Evolutionary conservation across 2,797 vertebrate species (phyloP).

Genomic region (Artibeus jamaicensis): DNA sequence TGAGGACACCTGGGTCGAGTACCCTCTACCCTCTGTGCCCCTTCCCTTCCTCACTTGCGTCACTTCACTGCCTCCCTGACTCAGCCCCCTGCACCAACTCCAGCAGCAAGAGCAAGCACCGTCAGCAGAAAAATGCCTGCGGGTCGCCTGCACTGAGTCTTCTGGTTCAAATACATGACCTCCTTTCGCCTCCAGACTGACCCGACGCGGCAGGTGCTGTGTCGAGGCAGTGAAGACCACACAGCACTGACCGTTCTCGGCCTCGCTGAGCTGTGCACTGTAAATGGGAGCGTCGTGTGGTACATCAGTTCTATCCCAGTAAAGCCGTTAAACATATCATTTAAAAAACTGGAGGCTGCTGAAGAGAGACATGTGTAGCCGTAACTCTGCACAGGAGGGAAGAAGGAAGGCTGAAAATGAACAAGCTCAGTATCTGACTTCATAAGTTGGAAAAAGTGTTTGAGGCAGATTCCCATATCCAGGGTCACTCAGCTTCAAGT

Average conservation of each 20-base stretch:
- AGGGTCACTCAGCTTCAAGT: not conserved
- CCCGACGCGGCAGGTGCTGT: fast-evolving
- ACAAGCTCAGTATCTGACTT: not conserved
- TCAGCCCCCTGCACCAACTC: too few relatives aligned
- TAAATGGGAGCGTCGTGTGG: not conserved
- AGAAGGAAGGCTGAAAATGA: not conserved
- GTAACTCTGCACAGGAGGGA: not conserved
- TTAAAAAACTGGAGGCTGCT: not conserved
- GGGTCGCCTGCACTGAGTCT: fast-evolving
- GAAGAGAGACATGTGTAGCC: not conserved
- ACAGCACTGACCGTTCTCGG: not conserved
- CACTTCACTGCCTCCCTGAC: too few relatives aligned
- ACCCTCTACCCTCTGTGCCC: fast-evolving
- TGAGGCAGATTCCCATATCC: not conserved
- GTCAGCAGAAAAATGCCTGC: not conserved
- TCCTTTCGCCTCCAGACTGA: not conserved
- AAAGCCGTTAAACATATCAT: not conserved
- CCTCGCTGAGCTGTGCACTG: fast-evolving
- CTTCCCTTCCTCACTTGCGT: not conserved
- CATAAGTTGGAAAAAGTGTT: not conserved
- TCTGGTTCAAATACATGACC: fast-evolving
- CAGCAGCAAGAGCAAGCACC: not conserved
- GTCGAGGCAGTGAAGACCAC: fast-evolving
- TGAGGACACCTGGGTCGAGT: not conserved
- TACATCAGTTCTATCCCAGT: not conserved